Percentiles rank a stretch among this genome's conserved stretches.
phyloP scores from a whole-genome alignment of 2,113 vertebrate genomes.

The Pelecanoides urinatrix region DNA sequence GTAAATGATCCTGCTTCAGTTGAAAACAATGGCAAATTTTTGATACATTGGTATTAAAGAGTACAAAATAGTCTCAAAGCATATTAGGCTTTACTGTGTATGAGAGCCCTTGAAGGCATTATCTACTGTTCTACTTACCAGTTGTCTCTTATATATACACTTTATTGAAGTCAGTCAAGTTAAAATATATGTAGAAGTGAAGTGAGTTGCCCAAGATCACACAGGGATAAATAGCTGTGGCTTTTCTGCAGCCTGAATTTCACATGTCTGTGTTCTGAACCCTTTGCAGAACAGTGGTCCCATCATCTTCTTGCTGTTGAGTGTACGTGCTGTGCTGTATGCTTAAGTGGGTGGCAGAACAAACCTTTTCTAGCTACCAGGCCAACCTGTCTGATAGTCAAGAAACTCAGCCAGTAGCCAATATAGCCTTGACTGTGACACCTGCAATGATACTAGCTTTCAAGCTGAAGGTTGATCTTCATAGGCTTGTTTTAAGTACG shows the following conservation, averaged over 20 bases:
- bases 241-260: neutral
- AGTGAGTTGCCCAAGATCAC: neutral
- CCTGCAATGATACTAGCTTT: neutral
- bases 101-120: neutral
- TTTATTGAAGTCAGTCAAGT: neutral
- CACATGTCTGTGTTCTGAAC: neutral
- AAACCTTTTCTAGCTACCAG: neutral
- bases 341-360: neutral
- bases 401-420: neutral
- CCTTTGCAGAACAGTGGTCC: neutral
- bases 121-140: neutral
- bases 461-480: neutral
- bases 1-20: neutral
- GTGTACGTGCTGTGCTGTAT: neutral
- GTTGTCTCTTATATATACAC: neutral
- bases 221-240: neutral
- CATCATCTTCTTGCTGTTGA: fast-evolving
- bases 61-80: neutral
- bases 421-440: neutral
- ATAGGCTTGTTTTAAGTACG: neutral
- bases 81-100: neutral
- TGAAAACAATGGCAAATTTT: neutral
- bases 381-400: neutral
- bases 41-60: neutral
- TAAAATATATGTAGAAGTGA: neutral